These are phyloP conservation scores for Cheilosia vernalis DNA, from an alignment of 2,888 invertebrate genomes.

Conservation along the genomic window DNA sequence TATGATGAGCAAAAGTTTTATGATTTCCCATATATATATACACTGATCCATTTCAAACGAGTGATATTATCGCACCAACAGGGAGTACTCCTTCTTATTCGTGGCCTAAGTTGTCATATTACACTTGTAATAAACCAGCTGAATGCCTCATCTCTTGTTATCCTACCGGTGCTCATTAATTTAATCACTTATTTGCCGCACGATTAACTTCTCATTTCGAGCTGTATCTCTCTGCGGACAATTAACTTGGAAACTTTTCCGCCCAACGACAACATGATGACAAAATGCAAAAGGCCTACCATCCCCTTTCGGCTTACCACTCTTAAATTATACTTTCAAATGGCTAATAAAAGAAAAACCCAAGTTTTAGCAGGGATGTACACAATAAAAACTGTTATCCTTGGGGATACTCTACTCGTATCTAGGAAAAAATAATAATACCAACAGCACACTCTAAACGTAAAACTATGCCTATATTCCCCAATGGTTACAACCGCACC, in stretches of 20 bases:
- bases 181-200: conserved; percentile 55
- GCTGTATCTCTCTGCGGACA: conserved; percentile 41
- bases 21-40: too few relatives aligned
- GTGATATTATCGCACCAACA: too few relatives aligned
- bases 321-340: conserved; percentile 50
- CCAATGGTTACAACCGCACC: conserved; percentile 48
- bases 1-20: too few relatives aligned
- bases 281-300: conserved; percentile 26
- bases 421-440: background rate
- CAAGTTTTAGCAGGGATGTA: conserved; percentile 26
- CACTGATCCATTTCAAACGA: too few relatives aligned
- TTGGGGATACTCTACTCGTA: background rate
- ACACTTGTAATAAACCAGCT: too few relatives aligned
- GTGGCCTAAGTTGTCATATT: too few relatives aligned
- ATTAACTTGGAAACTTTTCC: conserved; percentile 48
- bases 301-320: conserved; percentile 22
- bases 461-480: conserved; percentile 47
- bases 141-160: conserved; percentile 3
- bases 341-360: conserved; percentile 51
- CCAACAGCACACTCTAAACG: conserved; percentile 35
- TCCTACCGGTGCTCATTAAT: conserved; percentile 21
- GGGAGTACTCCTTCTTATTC: too few relatives aligned
- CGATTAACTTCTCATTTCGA: conserved; percentile 38
- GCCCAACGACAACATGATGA: conserved; percentile 1
- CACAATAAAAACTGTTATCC: conserved; percentile 52